Evolutionary conservation across 30 jellyfish, hydroid and myxozoan genomes (phyloP), one percentile per base, ranked within the genome.

Genomic region (Hydractinia symbiolongicarpus): DNA sequence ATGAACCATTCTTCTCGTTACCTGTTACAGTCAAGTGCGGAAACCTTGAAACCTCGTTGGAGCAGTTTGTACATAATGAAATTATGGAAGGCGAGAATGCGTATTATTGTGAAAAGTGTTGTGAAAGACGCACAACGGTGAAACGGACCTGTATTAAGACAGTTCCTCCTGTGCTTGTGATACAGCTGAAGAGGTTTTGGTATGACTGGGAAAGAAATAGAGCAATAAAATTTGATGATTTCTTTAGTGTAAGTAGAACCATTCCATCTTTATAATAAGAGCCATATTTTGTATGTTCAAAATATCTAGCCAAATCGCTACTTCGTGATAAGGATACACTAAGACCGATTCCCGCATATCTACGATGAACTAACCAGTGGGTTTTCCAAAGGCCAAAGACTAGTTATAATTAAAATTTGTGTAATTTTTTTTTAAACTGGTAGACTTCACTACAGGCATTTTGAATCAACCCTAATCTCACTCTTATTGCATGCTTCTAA

Each of bases 21-120:
- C 96, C 99, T 8, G 99, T 94, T 1, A 87, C 99, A 4, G 99
- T 94, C 9, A 94, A 88, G 54, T 78, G 96, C 61, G 88, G 96
- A 21, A 94, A 88, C 14, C 83, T 94, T 54, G 99, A 94, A 60
- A 72, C 94, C 15, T 94, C 99, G 6, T 72, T 94, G 76, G 96
- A 94, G 44, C 99, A 94, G 61, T 94, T 84, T 77, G 96, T 94
- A 9, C 82, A 86, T 15, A 95, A 88, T 55, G 99, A 94, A 54
- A 82, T 94, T 9, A 94, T 94, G 99, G 99, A 94, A 72, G 99
- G 99, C 30, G 99, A 94, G 53, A 94, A 94, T 66, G 99, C 99
- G 10, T 94, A 88, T 60, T 94, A 83, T 57, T 94, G 99, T 82
- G 99, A 94, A 77, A 94, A 94, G 78, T 94, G 99, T 73, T 67